These are phyloP conservation scores for Thera britannica DNA, from an alignment of 2,888 invertebrate species.

Conservation along the genomic window DNA sequence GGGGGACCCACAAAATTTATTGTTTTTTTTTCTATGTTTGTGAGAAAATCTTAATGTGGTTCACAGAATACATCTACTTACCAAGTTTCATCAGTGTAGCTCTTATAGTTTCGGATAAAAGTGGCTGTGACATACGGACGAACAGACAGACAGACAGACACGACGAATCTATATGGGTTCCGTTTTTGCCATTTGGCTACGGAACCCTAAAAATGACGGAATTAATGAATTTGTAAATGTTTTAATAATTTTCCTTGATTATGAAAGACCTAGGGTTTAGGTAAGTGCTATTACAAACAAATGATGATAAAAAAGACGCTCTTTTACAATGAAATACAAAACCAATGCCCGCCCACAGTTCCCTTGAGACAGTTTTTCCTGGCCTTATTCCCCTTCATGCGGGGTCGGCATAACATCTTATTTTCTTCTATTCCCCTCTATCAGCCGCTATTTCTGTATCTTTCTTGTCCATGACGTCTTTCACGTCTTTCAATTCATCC, in stretches of 20 bases:
- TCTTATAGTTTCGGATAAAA: too few species aligned
- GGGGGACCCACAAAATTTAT: too few species aligned
- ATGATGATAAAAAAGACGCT: not conserved
- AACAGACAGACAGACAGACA: too few species aligned
- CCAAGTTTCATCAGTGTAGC: too few species aligned
- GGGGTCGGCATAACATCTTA: slow-evolving; percentile 2
- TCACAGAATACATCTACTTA: too few species aligned
- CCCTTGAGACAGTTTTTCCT: slow-evolving; percentile 1
- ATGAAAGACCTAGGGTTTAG: not conserved
- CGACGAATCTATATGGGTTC: too few species aligned
- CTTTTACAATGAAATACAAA: not conserved
- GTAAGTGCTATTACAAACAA: not conserved
- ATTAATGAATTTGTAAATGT: slow-evolving; percentile 4
- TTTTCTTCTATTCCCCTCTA: too few species aligned
- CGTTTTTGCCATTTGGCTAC: too few species aligned
- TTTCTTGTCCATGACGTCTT: slow-evolving; percentile 34
- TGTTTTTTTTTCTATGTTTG: too few species aligned
- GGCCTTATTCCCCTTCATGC: not conserved
- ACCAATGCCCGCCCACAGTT: not conserved
- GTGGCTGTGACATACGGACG: too few species aligned
- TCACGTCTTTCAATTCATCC: slow-evolving; percentile 49
- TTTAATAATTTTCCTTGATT: slow-evolving; percentile 4
- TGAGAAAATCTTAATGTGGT: too few species aligned
- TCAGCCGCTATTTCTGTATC: too few species aligned
- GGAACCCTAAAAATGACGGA: not conserved